Percentiles rank a stretch among this genome's conserved stretches.
Evolutionary conservation across 2,888 invertebrate species (phyloP).

Genomic region (Plusia festucae): DNA sequence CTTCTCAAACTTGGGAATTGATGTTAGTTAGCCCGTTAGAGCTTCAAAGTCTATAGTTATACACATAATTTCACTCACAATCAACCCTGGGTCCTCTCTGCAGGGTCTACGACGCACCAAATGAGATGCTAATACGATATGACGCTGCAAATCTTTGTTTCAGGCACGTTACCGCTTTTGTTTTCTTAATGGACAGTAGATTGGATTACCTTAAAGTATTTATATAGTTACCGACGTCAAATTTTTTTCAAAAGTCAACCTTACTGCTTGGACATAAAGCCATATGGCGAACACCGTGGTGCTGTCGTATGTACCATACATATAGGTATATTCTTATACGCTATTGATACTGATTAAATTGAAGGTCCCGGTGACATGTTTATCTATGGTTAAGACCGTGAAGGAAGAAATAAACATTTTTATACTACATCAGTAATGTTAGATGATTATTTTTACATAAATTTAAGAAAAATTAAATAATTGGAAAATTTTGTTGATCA

Average conservation of each 20-base stretch:
- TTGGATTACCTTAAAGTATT: constrained; percentile 11
- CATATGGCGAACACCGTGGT: too few species aligned
- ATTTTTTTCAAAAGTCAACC: neutral
- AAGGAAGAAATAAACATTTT: too few species aligned
- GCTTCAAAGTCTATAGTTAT: constrained; percentile 61
- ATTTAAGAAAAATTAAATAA: too few species aligned
- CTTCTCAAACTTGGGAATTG: constrained; percentile 49
- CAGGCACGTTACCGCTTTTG: constrained; percentile 40
- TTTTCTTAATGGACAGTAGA: constrained; percentile 43
- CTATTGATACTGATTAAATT: neutral
- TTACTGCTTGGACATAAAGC: neutral
- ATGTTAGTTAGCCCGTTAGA: constrained; percentile 51
- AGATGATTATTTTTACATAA: too few species aligned
- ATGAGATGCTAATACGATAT: constrained; percentile 48
- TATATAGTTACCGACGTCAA: neutral
- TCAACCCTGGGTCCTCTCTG: constrained; percentile 29
- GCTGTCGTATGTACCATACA: neutral
- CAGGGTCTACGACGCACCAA: constrained; percentile 30
- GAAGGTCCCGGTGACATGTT: neutral
- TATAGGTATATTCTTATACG: neutral
- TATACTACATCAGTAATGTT: too few species aligned
- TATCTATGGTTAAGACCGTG: too few species aligned
- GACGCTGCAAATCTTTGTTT: constrained; percentile 43
- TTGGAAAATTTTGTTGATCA: too few species aligned
- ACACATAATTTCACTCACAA: constrained; percentile 57